Evolutionary conservation across 2,113 vertebrate species (phyloP), one percentile per base, ranked within the genome.

Genomic region (Melanerpes formicivorus): DNA sequence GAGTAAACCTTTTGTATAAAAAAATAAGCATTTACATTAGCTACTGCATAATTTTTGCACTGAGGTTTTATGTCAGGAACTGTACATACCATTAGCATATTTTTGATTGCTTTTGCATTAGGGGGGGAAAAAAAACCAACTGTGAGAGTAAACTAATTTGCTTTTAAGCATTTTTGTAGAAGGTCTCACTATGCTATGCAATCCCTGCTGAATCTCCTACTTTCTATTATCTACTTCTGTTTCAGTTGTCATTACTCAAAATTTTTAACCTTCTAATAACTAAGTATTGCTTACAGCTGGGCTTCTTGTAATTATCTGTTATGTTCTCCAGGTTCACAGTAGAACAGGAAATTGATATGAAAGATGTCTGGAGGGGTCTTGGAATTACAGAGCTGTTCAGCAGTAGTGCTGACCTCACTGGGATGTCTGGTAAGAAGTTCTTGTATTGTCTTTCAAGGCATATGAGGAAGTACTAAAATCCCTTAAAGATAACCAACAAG

Each of bases 271-370:
- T 78, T 56, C 54, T 90, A 40, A 54, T 90, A 84, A 30, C 30
- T 62, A 60, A 87, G 54, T 22, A 26, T 14, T 85, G 40, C 46
- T 83, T 77, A 32, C 25, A 34, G 87, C 42, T 89, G 63, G 18
- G 54, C 17, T 89, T 54, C 70, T 18, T 87, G 22, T 92, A 27
- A 73, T 91, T 82, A 42, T 84, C 27, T n/a, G 1, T 19, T 84
- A 6, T 34, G 2, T 90, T 91, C 55, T 93, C 32, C 80, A 99
- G 99, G 96, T 99, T 99, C 95, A 99, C 99, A 86, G 98, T 99
- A 88, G 99, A 99, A 89, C 98, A 99, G 96, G 99, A 98, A 96
- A 97, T 99, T 74, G 99, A 99, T 96, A 97, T 99, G 96, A 99
- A 97, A 90, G 98, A 98, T 74, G 96, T 96, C 62, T 97, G 99